Evolutionary conservation across 2,113 vertebrate species (phyloP), one percentile per base, ranked within the genome.

Genomic region (Microcebus murinus): DNA sequence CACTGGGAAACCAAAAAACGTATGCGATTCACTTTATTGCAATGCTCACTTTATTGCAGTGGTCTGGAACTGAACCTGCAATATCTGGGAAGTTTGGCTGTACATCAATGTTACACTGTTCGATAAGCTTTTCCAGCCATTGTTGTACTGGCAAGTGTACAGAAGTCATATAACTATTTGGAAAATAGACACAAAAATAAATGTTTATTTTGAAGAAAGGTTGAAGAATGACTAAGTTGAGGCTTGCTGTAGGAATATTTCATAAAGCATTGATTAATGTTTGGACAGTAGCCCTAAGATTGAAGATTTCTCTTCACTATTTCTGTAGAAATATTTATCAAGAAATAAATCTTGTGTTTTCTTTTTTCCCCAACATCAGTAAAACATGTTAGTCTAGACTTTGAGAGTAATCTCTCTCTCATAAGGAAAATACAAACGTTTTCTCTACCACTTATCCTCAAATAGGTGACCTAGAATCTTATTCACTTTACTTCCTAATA

Each of bases 271-370:
- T 86, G 61, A 70, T 92, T 27, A 83, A 17, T 52, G 25, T 55
- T 79, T 94, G 15, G 57, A 13, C 57, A 83, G 39, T 36, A 73
- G 21, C 50, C 6, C 42, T 94, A 17, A 13, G 15, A 92, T 29
- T 34, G 23, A 83, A 70, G 15, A 87, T 87, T 61, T 93, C 21
- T 87, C 27, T 94, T 87, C 57, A 59, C 34, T 82, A 82, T 87
- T 89, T 81, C 50, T 52, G 15, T 39, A 82, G 45, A 93, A 84
- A 65, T 87, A 87, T 83, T 87, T 87, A 90, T 79, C 92, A 92
- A 80, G 81, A 94, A 95, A 85, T 70, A 81, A 57, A 74, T 76
- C 18, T 52, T 29, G 31, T 82, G 25, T 65, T 61, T 84, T 82
- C 4, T 73, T 91, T 94, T 73, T 71, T 25, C 27, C n/a, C 8